Evolutionary conservation across 2,113 vertebrate species (phyloP).

Genomic region (Limnothrissa miodon): DNA sequence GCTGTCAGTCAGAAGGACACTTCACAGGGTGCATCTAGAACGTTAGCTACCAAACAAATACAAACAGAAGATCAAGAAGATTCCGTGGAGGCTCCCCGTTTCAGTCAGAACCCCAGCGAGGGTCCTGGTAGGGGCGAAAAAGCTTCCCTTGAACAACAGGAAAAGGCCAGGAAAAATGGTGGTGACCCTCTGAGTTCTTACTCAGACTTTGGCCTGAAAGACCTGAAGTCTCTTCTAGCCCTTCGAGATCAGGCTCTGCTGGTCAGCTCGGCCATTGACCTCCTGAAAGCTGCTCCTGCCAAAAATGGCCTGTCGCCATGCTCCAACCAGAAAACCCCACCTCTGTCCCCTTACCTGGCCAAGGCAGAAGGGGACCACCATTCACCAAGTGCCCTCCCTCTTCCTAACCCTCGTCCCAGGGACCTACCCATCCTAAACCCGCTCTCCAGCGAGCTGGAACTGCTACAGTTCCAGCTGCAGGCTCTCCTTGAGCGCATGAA

Average conservation of each 20-base stretch:
- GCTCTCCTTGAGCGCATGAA: constrained; percentile 82
- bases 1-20: constrained; percentile 48
- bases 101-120: constrained; percentile 66
- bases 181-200: background rate
- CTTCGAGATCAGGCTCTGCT: constrained; percentile 83
- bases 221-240: constrained; percentile 75
- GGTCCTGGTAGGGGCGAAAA: constrained; percentile 52
- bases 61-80: constrained; percentile 56
- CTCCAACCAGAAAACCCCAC: constrained; percentile 28
- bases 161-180: background rate
- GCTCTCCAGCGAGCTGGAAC: constrained; percentile 78
- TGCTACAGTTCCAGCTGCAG: constrained; percentile 82
- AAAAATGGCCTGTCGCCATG: constrained; percentile 52
- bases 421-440: constrained; percentile 66
- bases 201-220: constrained; percentile 54
- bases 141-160: background rate
- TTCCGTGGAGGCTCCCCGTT: constrained; percentile 15
- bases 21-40: constrained; percentile 73
- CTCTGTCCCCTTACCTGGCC: constrained; percentile 18
- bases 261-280: constrained; percentile 82
- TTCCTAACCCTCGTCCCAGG: constrained; percentile 58
- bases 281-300: constrained; percentile 74
- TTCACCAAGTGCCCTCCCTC: constrained; percentile 50
- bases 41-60: constrained; percentile 73
- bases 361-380: constrained; percentile 60